A percentile compares a stretch with the other conserved stretches of the same genome.
These are phyloP conservation scores for zebrafish (Danio rerio) DNA, from an alignment of 2,113 vertebrate species.

Conservation along the genomic window GRCz12tu NC_133189.1:36619501-36620000, in stretches of 20 bases:
- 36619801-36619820: conserved; percentile 58
- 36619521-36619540: conserved; percentile 82
- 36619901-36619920: conserved; percentile 21
- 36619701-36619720: conserved; percentile 45
- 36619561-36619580: conserved; percentile 73
- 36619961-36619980: too few relatives aligned
- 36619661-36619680: conserved; percentile 70
- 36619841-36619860: conserved; percentile 53
- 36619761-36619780: conserved; percentile 48
- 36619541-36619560: conserved; percentile 69
- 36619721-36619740: conserved; percentile 31
- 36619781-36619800: conserved; percentile 55
- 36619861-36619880: conserved; percentile 46
- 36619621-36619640: conserved; percentile 79
- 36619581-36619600: conserved; percentile 72
- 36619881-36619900: conserved; percentile 39
- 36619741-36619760: conserved; percentile 44
- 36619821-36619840: conserved; percentile 57
- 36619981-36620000: too few relatives aligned
- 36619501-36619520: conserved; percentile 66
- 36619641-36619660: conserved; percentile 64
- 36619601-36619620: conserved; percentile 72
- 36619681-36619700: conserved; percentile 37
- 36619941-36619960: too few relatives aligned
- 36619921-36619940: neutral